phyloP scores from a whole-genome alignment of 1,140 invertebrate species.

The Capitella teleta region DNA sequence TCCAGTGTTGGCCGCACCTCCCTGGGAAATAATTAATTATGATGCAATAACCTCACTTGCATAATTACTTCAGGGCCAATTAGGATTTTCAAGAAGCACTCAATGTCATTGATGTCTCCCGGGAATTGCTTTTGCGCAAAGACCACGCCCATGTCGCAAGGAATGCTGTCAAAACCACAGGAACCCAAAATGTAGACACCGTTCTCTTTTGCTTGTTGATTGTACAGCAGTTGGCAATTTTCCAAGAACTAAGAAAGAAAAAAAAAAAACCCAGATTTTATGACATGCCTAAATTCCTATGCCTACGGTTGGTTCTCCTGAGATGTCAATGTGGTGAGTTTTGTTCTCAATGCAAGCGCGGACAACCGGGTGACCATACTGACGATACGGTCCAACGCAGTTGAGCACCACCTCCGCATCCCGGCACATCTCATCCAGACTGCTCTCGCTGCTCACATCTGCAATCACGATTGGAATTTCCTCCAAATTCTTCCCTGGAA shows the following conservation, averaged over 20 bases:
- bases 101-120: too few relatives aligned
- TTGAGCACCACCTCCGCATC: constrained; percentile 66
- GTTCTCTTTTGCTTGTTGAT: constrained; percentile 61
- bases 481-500: constrained; percentile 49
- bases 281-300: not conserved
- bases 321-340: constrained; percentile 81
- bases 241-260: constrained; percentile 61
- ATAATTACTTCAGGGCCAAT: too few relatives aligned
- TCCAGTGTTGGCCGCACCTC: constrained; percentile 51
- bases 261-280: not conserved
- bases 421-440: constrained; percentile 62
- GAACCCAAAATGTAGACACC: constrained; percentile 72
- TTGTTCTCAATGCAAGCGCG: constrained; percentile 69
- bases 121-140: constrained; percentile 45
- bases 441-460: constrained; percentile 60
- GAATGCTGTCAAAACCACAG: constrained; percentile 81
- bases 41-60: too few relatives aligned
- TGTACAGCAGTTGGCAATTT: constrained; percentile 67
- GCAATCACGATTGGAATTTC: constrained; percentile 60
- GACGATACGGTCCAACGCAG: constrained; percentile 77
- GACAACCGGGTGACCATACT: constrained; percentile 84
- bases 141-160: constrained; percentile 68
- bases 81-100: too few relatives aligned
- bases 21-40: constrained; percentile 20
- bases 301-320: constrained; percentile 64